Evolutionary conservation across 2,888 invertebrate species (phyloP), one percentile per base, ranked within the genome.

Genomic region (Stenurella melanura): DNA sequence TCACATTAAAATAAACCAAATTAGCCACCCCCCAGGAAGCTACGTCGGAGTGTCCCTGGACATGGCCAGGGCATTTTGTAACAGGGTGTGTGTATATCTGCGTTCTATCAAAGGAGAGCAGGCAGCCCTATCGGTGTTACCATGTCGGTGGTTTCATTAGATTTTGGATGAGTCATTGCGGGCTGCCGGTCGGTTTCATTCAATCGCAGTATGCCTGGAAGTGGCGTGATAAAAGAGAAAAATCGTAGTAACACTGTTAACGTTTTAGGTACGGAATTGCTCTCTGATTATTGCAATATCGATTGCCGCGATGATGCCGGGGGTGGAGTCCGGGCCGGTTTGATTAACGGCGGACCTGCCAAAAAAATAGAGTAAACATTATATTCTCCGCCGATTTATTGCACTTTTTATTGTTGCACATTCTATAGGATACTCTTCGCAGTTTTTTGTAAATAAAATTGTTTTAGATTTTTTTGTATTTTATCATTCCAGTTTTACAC

Each of bases 141-240:
- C 57, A 21, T 21, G 58, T 58, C 18, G 64, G 64, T 19, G 66
- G 66, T 66, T 66, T 42, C 66, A 66, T 66, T 66, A 66, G 66
- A 42, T 66, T 66, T 42, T 42, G 42, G 66, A 66, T 66, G 66
- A 66, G 66, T 66, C 66, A 66, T 66, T 50, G 66, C 66, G 42
- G 50, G 38, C 18, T 66, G 19, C 66, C 38, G 42, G 66, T 11
- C 66, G 66, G 18, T 38, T 66, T 66, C 38, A 66, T 66, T 66
- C 38, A 66, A 66, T 50, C 66, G 66, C 21, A 10, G 60, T 61
- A 66, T 26, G 74, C 69, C 74, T 74, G 74, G 15, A 69, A 69
- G 50, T 69, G 74, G 74, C 74, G 74, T 74, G 74, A 74, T 74
- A 69, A 74, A 58, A 56, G 74, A 69, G 69, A 60, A 69, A 74